Base-by-base conservation (phyloP, 2,888 invertebrate species). In the Tineola bisselliella region DNA sequence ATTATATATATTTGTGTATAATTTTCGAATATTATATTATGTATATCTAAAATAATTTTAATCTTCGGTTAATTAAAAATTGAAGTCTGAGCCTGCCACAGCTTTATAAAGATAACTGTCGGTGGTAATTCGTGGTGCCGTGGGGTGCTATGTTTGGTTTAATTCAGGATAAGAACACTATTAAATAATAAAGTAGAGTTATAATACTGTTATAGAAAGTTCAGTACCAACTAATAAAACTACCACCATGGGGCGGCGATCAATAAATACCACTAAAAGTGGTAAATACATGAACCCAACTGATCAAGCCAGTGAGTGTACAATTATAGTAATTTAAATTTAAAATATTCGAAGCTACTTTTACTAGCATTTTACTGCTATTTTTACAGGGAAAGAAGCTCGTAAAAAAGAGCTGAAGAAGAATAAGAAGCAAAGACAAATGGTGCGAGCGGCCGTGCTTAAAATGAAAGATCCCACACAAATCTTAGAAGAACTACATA, bases 271-370 rank as follows among this genome's bases (percentile, higher is more conserved):
- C 93, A 99, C 98, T 61, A 99, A 99, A 90, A 98, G 98, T 96
- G 99, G 99, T 79, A 98, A 98, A 91, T 98, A 97, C 73, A 99
- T 99, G 98, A 99, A 99, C 86, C 99, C 99, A 44, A 99, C 99
- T 5, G 99, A 99, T 83, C 98, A 98, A 92, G 98, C 98, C 63
- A 90, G 98, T 96, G 91, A 93, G 96, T 93, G 71, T 67, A 62
- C 43, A 48, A 48, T 48, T 48, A 5, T 48, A 48, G 5, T 8
- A 18, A 17, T 15, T 18, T 13, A 3, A 38, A 48, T 48, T 48
- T 8, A 13, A 17, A 12, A 12, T 38, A 38, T 48, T 15, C 6
- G 15, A 58, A 62, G 61, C 31, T 11, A 43, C 30, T n/a, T 48
- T 17, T 48, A 48, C 10, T 31, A 31, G 10, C 10, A 8, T 31